phyloP scores from a whole-genome alignment of 1,140 invertebrate genomes.

The Drosophila repletoides region DNA sequence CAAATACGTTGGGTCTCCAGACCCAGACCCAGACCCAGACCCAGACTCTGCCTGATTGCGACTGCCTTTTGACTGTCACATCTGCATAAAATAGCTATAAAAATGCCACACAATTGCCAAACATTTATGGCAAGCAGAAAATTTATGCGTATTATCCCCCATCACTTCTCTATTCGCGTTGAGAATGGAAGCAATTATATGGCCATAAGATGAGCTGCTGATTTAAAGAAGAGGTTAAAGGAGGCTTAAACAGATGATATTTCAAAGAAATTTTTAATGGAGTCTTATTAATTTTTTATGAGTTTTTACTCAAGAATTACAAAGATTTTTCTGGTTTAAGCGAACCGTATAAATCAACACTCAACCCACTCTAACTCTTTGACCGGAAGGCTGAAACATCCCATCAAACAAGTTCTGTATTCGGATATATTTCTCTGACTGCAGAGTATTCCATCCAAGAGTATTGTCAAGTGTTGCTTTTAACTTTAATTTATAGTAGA shows the following conservation, averaged over 20 bases:
- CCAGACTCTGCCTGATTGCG: conserved; percentile 14
- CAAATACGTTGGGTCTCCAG: conserved; percentile 35
- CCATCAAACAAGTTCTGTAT: too few relatives aligned
- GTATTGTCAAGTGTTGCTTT: too few relatives aligned
- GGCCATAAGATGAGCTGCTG: conserved; percentile 4
- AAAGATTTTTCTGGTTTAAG: too few relatives aligned
- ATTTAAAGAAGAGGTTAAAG: background rate
- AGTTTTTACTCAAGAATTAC: too few relatives aligned
- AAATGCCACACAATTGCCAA: conserved; percentile 83
- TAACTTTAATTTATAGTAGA: too few relatives aligned
- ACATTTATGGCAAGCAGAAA: conserved; percentile 40
- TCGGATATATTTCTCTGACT: too few relatives aligned
- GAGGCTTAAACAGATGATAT: background rate
- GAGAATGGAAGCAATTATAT: conserved; percentile 29
- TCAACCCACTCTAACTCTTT: too few relatives aligned
- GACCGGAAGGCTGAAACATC: too few relatives aligned
- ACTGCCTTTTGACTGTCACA: conserved; percentile 56
- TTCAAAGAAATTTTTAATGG: background rate
- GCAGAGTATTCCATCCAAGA: too few relatives aligned
- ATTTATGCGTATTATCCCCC: conserved; percentile 40
- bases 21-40: background rate
- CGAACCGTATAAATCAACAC: too few relatives aligned
- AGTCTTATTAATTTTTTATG: background rate
- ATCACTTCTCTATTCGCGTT: too few relatives aligned
- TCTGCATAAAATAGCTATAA: conserved; percentile 72